Evolutionary conservation across 2,888 invertebrate species (phyloP).

Genomic region (Buathra laborator): DNA sequence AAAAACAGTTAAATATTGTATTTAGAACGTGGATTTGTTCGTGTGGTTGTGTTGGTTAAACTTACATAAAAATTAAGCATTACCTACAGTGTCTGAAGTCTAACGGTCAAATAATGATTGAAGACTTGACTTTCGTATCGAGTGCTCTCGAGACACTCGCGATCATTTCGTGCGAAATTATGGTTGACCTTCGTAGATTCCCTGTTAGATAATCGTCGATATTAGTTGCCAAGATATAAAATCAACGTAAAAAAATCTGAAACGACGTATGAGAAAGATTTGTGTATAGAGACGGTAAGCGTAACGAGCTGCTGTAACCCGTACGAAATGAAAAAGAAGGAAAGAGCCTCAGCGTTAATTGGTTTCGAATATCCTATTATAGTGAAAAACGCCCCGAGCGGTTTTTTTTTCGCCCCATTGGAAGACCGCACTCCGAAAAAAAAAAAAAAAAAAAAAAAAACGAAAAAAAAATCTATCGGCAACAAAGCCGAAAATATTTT

Average conservation of each 20-base stretch:
- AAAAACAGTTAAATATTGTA: too few relatives aligned
- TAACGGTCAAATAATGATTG: slow-evolving; percentile 64
- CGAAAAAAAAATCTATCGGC: background rate
- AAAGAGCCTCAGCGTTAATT: slow-evolving; percentile 43
- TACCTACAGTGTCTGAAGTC: slow-evolving; percentile 78
- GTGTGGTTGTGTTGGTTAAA: background rate
- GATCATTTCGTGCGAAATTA: slow-evolving; percentile 38
- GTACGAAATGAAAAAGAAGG: slow-evolving; percentile 16
- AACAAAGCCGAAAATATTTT: background rate
- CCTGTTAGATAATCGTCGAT: slow-evolving; percentile 7
- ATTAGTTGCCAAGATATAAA: slow-evolving; percentile 18
- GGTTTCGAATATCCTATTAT: slow-evolving; percentile 56
- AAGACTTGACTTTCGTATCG: slow-evolving; percentile 18
- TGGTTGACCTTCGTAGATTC: slow-evolving; percentile 28
- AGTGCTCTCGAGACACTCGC: slow-evolving; percentile 12
- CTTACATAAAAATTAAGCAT: slow-evolving; percentile 65
- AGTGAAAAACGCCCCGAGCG: slow-evolving; percentile 30
- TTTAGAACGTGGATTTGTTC: background rate
- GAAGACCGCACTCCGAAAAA: background rate
- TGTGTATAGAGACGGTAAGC: slow-evolving; percentile 25
- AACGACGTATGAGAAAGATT: slow-evolving; percentile 29
- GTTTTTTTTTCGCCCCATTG: slow-evolving; percentile 7
- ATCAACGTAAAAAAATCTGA: background rate
- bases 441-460: background rate
- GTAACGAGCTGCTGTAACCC: slow-evolving; percentile 35